Conservation (phyloP, 2,888 invertebrate genomes). For the Plebejus anna region DNA sequence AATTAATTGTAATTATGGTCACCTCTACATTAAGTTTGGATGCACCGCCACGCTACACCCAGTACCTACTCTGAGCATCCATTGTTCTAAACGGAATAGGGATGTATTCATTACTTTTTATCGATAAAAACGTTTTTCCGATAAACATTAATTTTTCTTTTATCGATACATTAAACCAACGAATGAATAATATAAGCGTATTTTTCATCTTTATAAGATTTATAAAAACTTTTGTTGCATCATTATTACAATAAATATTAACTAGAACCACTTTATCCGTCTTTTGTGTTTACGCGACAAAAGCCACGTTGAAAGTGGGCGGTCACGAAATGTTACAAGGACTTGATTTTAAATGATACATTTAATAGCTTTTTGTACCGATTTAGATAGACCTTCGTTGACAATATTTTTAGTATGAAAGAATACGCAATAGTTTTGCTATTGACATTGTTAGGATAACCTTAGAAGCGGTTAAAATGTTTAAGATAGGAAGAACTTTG, state of each 20-base stretch:
- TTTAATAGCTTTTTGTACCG: conserved; percentile 32
- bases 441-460: conserved; percentile 26
- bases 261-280: conserved; percentile 21
- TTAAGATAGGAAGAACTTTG: neutral
- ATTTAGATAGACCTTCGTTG: conserved; percentile 29
- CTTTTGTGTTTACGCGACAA: conserved; percentile 42
- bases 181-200: neutral
- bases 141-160: neutral
- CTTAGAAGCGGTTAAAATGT: neutral
- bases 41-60: conserved; percentile 60
- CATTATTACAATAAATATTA: neutral
- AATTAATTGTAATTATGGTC: conserved; percentile 44
- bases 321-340: conserved; percentile 65
- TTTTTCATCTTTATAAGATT: neutral
- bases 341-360: conserved; percentile 40
- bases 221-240: neutral
- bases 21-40: conserved; percentile 55
- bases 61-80: conserved; percentile 60
- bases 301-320: conserved; percentile 54
- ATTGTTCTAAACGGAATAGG: conserved; percentile 60
- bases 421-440: conserved; percentile 8
- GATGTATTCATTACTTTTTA: conserved; percentile 41
- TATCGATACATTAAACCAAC: neutral
- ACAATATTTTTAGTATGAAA: conserved; percentile 23
- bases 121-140: conserved; percentile 40